These are phyloP conservation scores for Hozukius guyotensis DNA, from an alignment of 2,797 vertebrate genomes.

Conservation along the genomic window DNA sequence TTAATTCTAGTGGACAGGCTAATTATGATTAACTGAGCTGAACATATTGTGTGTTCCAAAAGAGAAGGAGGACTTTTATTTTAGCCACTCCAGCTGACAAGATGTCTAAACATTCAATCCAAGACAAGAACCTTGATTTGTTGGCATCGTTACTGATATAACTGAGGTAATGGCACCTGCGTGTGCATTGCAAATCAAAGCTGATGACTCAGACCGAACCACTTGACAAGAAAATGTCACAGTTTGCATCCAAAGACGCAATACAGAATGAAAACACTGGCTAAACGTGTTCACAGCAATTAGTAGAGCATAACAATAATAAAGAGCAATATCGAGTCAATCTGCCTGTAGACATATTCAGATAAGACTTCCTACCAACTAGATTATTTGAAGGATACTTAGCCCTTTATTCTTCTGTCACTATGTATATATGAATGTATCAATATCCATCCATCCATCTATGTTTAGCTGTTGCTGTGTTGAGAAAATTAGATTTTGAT, in stretches of 20 bases:
- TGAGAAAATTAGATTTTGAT: neutral
- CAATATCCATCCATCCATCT: neutral
- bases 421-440: neutral
- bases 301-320: neutral
- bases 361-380: neutral
- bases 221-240: neutral
- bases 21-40: neutral
- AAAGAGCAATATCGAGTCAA: neutral
- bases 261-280: neutral
- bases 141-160: neutral
- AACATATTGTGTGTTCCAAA: neutral
- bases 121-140: neutral
- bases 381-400: neutral
- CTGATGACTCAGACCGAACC: neutral
- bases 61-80: neutral
- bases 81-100: neutral
- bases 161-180: neutral
- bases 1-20: neutral
- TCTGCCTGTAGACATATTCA: neutral
- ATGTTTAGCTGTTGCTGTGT: neutral
- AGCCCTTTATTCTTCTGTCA: neutral
- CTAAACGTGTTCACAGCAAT: neutral
- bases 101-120: neutral
- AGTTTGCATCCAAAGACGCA: neutral
- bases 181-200: neutral